phyloP scores from a whole-genome alignment of 1,140 invertebrate genomes.

The Cherax quadricarinatus region DNA sequence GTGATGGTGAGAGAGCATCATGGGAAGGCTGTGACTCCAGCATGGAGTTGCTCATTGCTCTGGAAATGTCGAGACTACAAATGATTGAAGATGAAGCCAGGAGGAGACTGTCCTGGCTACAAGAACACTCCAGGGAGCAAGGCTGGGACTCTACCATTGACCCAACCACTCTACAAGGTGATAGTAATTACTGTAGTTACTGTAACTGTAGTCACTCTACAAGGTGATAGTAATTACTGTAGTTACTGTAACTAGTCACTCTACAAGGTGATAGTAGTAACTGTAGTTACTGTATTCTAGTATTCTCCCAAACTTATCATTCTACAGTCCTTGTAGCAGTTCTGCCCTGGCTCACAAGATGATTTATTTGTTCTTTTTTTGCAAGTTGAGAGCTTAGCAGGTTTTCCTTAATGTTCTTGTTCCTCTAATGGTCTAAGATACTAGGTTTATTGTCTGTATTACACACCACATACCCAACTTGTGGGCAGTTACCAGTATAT shows the following conservation, averaged over 20 bases:
- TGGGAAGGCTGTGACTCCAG: slow-evolving; percentile 79
- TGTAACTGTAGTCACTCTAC: background rate
- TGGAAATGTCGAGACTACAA: slow-evolving; percentile 86
- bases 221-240: slow-evolving; percentile 24
- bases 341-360: no score
- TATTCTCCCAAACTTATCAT: no score
- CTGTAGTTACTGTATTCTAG: background rate
- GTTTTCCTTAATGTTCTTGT: no score
- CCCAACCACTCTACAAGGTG: slow-evolving; percentile 41
- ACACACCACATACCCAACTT: no score
- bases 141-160: slow-evolving; percentile 54
- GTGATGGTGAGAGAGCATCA: slow-evolving; percentile 48
- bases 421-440: no score
- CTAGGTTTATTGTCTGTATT: no score
- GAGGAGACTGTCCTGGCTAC: slow-evolving; percentile 42
- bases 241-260: background rate
- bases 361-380: no score
- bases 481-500: no score
- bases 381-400: no score
- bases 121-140: slow-evolving; percentile 59
- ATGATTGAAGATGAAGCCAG: slow-evolving; percentile 80
- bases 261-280: slow-evolving; percentile 22
- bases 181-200: background rate
- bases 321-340: no score
- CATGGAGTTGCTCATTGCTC: slow-evolving; percentile 83